Base-by-base conservation (phyloP, 2,888 invertebrate species). In the Eristalis pertinax region DNA sequence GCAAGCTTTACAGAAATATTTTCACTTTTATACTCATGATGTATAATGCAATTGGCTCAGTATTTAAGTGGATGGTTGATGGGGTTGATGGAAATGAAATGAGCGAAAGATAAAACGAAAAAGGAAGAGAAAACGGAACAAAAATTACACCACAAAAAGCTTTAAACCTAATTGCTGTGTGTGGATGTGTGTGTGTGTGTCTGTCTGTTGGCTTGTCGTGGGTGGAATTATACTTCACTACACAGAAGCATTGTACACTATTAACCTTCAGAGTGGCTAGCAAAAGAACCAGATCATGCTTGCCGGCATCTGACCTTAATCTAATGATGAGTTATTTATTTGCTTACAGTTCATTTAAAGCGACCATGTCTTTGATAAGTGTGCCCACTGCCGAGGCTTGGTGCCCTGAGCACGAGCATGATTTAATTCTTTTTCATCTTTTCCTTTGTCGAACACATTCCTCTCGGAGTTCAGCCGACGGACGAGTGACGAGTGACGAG, bases 1-100 rank as follows among this genome's bases (percentile, higher is more conserved):
- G 96, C 95, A 95, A 96, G 96, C 95, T 97, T 97, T 94, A 95
- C 94, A 95, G 93, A 94, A 95, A 94, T 92, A 93, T 92, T 91
- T 89, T 50, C 50, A 50, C 83, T 89, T 89, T 84, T 82, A 75
- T 76, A 70, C 62, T 26, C 22, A 19, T 50, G 50, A 50, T 50
- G 50, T 50, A 19, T 43, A 77, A 58, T 79, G 75, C 56, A 75
- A 62, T 68, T 86, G 86, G 50, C 50, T 89, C 89, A 89, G 89
- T 88, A 78, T 88, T 77, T 72, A 29, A 43, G 73, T 64, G 75
- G 73, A 64, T 13, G 65, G 72, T 50, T 60, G 69, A 78, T 74
- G 67, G 63, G 76, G 67, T 41, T n/a, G n/a, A n/a, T n/a, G n/a
- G 41, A 35, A 60, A 68, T 75, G 75, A 35, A 88, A 80, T 75